These are phyloP conservation scores for Napeogenes sylphis DNA, from an alignment of 2,888 invertebrate genomes.

Conservation along the genomic window DNA sequence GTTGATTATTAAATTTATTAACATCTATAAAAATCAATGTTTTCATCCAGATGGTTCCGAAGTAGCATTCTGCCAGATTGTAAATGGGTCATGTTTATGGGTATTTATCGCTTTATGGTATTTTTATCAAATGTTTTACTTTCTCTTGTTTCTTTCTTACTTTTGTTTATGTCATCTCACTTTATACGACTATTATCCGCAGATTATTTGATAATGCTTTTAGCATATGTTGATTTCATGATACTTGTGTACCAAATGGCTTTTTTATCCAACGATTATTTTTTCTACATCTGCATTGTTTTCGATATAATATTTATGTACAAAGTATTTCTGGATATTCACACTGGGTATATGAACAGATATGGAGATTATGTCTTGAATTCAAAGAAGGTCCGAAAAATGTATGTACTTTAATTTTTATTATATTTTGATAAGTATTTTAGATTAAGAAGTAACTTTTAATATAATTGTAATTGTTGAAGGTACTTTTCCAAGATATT, in stretches of 20 bases:
- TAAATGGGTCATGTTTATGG: slow-evolving; percentile 57
- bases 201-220: slow-evolving; percentile 62
- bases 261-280: slow-evolving; percentile 59
- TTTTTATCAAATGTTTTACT: background rate
- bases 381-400: slow-evolving; percentile 62
- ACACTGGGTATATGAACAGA: slow-evolving; percentile 69
- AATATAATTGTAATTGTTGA: slow-evolving; percentile 2
- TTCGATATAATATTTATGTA: slow-evolving; percentile 63
- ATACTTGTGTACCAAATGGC: slow-evolving; percentile 71
- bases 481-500: slow-evolving; percentile 64
- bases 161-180: background rate
- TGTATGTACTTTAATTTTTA: slow-evolving; percentile 45
- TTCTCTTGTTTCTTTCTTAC: background rate
- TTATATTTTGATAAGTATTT: background rate
- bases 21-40: background rate
- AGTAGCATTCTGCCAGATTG: slow-evolving; percentile 67
- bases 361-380: slow-evolving; percentile 70
- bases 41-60: slow-evolving; percentile 62
- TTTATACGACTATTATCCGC: slow-evolving; percentile 31
- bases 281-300: slow-evolving; percentile 51
- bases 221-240: slow-evolving; percentile 67
- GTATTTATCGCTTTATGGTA: slow-evolving; percentile 33
- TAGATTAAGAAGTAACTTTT: background rate
- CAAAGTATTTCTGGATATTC: slow-evolving; percentile 68
- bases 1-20: background rate